Evolutionary conservation across 2,888 invertebrate genomes (phyloP).

Genomic region (Acanthosepion lycidas): DNA sequence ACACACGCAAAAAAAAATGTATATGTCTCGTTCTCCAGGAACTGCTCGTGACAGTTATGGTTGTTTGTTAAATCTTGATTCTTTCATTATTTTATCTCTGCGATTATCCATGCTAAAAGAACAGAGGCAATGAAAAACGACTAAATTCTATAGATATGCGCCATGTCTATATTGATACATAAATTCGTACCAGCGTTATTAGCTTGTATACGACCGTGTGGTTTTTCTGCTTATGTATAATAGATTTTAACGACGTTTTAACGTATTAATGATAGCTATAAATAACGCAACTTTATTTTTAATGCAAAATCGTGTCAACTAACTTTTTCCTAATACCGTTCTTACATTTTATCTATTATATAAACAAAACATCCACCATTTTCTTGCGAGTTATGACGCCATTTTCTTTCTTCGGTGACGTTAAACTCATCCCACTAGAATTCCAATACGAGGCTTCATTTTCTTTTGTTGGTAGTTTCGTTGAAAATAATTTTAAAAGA

Average conservation of each 20-base stretch:
- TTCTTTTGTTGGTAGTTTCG: not conserved
- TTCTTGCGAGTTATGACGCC: not conserved
- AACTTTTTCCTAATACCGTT: not conserved
- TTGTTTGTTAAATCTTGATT: not conserved
- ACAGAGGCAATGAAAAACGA: not conserved
- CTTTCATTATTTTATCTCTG: not conserved
- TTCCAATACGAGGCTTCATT: constrained; percentile 33
- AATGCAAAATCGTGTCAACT: not conserved
- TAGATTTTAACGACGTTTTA: not conserved
- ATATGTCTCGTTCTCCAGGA: not conserved
- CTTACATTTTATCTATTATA: not conserved
- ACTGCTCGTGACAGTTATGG: not conserved
- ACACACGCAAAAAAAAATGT: not conserved
- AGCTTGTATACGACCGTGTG: not conserved
- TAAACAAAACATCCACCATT: not conserved
- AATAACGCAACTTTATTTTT: not conserved
- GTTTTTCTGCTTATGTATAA: not conserved
- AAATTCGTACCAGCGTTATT: not conserved
- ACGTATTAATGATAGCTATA: not conserved
- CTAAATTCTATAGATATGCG: not conserved
- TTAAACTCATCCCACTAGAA: not conserved
- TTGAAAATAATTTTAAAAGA: not conserved
- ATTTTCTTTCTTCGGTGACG: not conserved
- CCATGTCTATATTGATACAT: too few species aligned
- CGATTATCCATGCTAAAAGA: not conserved